These are phyloP conservation scores for Fulmarus glacialis DNA, from an alignment of 2,113 vertebrate genomes.

Conservation along the genomic window DNA sequence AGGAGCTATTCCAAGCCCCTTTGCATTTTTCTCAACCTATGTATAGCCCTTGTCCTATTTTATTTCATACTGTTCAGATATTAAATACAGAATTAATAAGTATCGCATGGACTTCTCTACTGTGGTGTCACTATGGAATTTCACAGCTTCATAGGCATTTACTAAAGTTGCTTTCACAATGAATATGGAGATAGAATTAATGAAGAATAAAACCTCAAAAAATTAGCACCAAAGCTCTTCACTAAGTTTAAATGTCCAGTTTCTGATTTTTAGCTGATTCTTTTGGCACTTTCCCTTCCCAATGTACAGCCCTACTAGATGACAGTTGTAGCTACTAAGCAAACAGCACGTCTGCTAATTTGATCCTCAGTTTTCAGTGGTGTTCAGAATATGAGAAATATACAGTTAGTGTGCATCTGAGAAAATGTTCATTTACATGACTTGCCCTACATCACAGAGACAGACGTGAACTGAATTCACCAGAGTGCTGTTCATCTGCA, in stretches of 20 bases:
- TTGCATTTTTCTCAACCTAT: not conserved
- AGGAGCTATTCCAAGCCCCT: not conserved
- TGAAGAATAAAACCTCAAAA: not conserved
- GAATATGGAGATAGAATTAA: not conserved
- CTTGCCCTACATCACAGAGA: not conserved
- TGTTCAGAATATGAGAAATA: not conserved
- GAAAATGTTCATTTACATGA: not conserved
- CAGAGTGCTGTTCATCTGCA: not conserved
- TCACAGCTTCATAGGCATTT: not conserved
- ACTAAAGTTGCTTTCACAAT: not conserved
- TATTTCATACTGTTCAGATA: not conserved
- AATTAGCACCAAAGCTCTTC: not conserved
- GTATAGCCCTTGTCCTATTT: not conserved
- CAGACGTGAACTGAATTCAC: not conserved
- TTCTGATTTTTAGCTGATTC: not conserved
- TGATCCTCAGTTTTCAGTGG: not conserved
- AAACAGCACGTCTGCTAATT: not conserved
- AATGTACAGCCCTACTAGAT: not conserved
- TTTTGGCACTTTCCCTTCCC: not conserved
- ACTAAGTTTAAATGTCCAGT: not conserved
- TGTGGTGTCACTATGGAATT: not conserved
- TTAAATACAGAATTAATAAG: not conserved
- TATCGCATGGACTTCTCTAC: not conserved
- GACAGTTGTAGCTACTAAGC: not conserved
- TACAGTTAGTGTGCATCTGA: not conserved